phyloP scores from a whole-genome alignment of 2,888 invertebrate genomes.

The Synanthedon formicaeformis region DNA sequence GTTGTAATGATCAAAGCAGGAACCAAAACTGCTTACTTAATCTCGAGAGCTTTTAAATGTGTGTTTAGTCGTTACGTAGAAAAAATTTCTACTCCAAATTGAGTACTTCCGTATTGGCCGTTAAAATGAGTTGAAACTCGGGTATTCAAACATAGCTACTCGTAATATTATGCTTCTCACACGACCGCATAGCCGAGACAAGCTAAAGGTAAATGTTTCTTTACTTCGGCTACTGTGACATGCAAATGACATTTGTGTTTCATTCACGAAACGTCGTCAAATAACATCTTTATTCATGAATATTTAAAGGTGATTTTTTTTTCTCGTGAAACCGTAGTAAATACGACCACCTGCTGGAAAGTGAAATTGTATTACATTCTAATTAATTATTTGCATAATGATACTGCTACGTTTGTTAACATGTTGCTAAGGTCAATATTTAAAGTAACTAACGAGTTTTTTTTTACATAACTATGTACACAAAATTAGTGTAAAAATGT shows the following conservation, averaged over 20 bases:
- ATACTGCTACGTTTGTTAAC: not conserved
- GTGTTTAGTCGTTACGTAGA: not conserved
- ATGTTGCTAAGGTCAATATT: too few relatives aligned
- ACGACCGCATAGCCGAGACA: too few relatives aligned
- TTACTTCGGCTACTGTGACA: constrained; percentile 12
- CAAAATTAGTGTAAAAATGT: too few relatives aligned
- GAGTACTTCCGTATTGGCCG: too few relatives aligned
- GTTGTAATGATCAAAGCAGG: too few relatives aligned
- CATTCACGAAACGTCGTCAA: constrained; percentile 19
- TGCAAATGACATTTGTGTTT: constrained; percentile 18
- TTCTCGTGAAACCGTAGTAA: not conserved
- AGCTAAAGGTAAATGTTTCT: constrained; percentile 9
- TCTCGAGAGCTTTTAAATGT: too few relatives aligned
- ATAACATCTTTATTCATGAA: constrained; percentile 23
- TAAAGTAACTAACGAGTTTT: too few relatives aligned
- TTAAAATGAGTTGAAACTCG: too few relatives aligned
- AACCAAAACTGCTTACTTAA: too few relatives aligned
- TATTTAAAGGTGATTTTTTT: constrained; percentile 8
- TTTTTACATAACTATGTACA: too few relatives aligned
- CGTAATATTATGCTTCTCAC: too few relatives aligned
- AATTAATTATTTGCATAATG: not conserved
- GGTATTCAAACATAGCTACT: too few relatives aligned
- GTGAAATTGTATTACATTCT: not conserved
- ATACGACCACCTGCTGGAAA: not conserved
- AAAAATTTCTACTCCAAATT: not conserved